These are phyloP conservation scores for Aegithalos caudatus DNA, from an alignment of 2,113 vertebrate species.

Conservation along the genomic window DNA sequence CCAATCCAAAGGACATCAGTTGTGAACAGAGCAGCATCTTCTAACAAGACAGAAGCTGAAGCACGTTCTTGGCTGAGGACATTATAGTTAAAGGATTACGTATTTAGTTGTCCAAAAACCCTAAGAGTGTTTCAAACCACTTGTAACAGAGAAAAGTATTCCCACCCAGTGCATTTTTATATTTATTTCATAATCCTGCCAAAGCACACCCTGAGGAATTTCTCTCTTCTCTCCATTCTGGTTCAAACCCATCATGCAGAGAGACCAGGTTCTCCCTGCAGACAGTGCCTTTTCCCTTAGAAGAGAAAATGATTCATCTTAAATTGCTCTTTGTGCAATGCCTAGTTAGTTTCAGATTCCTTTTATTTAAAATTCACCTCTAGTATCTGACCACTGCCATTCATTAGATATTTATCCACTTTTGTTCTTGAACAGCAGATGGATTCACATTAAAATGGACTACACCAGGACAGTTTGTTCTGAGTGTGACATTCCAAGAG, in stretches of 20 bases:
- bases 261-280: background rate
- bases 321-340: background rate
- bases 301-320: background rate
- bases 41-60: background rate
- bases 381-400: background rate
- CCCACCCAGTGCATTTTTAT: background rate
- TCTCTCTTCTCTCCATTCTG: background rate
- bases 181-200: background rate
- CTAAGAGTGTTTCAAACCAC: background rate
- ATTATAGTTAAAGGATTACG: background rate
- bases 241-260: background rate
- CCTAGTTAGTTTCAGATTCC: background rate
- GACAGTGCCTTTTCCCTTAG: background rate
- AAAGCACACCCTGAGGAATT: background rate
- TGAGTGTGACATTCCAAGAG: accelerated
- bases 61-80: background rate
- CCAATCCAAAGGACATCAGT: background rate
- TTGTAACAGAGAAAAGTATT: background rate
- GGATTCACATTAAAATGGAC: too few relatives aligned
- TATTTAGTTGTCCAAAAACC: background rate
- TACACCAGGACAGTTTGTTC: background rate
- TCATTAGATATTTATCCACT: background rate
- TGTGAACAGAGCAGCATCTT: background rate
- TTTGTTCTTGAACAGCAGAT: background rate
- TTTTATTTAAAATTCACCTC: background rate